A percentile compares a stretch with the other conserved stretches of the same genome.
Conservation (phyloP, 2,113 vertebrate genomes). For the Erythrocercus mccallii region DNA sequence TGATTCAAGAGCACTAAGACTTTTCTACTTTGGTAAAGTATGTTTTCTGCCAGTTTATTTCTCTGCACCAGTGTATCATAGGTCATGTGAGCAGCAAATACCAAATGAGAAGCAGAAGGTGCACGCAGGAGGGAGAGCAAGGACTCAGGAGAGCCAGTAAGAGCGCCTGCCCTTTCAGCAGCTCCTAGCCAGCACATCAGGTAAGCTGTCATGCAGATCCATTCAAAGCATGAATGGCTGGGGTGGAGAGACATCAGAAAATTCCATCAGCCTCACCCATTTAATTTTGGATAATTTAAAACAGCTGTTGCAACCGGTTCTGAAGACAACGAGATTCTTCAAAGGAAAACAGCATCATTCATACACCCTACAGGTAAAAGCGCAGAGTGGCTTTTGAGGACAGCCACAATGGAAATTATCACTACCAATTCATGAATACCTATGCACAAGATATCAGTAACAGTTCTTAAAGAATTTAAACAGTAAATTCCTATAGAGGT, state of each 20-base stretch:
- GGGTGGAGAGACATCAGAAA: neutral
- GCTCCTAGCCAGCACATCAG: neutral
- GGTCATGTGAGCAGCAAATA: neutral
- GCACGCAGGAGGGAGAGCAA: neutral
- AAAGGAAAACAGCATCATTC: neutral
- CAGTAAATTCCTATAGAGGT: neutral
- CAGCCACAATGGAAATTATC: neutral
- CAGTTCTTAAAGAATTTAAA: neutral
- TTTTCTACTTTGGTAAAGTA: neutral
- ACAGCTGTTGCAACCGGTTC: neutral
- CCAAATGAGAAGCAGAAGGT: neutral
- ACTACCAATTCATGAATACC: neutral
- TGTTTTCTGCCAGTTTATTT: neutral
- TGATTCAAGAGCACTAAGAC: neutral
- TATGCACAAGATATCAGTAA: neutral
- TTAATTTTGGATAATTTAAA: neutral
- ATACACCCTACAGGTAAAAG: neutral
- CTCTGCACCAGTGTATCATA: neutral
- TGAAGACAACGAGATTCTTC: neutral
- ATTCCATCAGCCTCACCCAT: neutral
- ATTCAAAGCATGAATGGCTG: neutral
- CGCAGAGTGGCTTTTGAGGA: neutral
- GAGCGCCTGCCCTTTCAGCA: neutral
- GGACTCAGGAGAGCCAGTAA: fast-evolving
- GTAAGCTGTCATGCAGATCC: neutral